Percentiles rank a stretch among this genome's conserved stretches.
phyloP scores from a whole-genome alignment of 2,797 vertebrate genomes.

The Salmo trutta region DNA sequence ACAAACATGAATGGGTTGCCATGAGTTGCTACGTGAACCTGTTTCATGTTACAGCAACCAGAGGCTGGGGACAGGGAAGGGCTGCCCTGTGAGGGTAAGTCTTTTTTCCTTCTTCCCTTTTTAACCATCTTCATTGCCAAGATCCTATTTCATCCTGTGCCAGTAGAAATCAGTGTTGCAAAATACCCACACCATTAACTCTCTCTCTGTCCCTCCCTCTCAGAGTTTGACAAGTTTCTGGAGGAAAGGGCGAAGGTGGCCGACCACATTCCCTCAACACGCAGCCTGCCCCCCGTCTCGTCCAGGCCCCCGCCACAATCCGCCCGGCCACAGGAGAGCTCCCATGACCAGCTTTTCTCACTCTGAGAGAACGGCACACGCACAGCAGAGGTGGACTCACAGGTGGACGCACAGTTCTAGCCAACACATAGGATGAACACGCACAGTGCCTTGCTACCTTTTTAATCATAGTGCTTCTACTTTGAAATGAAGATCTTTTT shows the following conservation, averaged over 20 bases:
- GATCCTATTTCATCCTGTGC: neutral
- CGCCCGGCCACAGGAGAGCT: constrained; percentile 51
- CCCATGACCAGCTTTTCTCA: constrained; percentile 74
- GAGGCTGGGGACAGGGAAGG: constrained; percentile 67
- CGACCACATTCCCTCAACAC: constrained; percentile 44
- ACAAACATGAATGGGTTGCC: no score
- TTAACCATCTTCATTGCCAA: neutral
- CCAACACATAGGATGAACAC: neutral
- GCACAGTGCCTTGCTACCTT: neutral
- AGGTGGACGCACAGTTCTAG: constrained; percentile 2
- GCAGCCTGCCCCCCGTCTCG: constrained; percentile 15
- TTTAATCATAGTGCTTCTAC: neutral
- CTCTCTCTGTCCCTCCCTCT: neutral
- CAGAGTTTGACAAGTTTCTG: constrained; percentile 80
- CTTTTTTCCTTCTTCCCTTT: neutral
- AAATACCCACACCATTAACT: neutral
- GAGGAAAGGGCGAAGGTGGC: constrained; percentile 63
- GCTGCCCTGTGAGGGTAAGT: constrained; percentile 75
- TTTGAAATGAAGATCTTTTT: neutral
- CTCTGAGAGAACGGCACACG: constrained; percentile 56
- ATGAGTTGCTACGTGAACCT: neutral
- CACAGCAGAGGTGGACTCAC: constrained; percentile 3
- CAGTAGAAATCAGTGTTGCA: neutral
- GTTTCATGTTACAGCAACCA: constrained; percentile 55
- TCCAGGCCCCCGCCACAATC: constrained; percentile 47